Evolutionary conservation across 2,888 invertebrate genomes (phyloP).

Genomic region (Osmoderma eremita): DNA sequence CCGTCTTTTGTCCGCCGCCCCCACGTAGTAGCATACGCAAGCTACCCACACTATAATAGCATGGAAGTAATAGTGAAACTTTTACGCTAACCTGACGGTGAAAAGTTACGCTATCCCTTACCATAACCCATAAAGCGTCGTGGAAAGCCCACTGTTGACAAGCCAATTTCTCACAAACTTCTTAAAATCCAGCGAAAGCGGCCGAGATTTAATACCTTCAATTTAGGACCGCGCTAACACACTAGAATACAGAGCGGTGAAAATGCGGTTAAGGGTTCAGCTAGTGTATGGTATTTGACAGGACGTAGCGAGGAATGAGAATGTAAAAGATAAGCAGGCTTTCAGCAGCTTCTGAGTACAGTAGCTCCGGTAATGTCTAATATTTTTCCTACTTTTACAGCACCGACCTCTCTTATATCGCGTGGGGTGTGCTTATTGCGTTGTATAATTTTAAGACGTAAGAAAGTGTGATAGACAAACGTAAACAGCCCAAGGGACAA

Average conservation of each 20-base stretch:
- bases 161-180: slow-evolving; percentile 54
- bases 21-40: background rate
- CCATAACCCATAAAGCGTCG: slow-evolving; percentile 44
- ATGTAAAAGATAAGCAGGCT: slow-evolving; percentile 50
- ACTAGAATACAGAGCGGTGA: slow-evolving; percentile 43
- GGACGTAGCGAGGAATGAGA: slow-evolving; percentile 41
- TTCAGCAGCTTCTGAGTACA: slow-evolving; percentile 42
- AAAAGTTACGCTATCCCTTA: slow-evolving; percentile 21
- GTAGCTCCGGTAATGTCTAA: slow-evolving; percentile 48
- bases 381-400: slow-evolving; percentile 45
- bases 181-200: slow-evolving; percentile 52
- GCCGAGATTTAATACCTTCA: slow-evolving; percentile 55
- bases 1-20: too few species aligned
- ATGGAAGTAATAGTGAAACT: slow-evolving; percentile 17
- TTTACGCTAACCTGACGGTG: slow-evolving; percentile 8
- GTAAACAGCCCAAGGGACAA: slow-evolving; percentile 3
- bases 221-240: slow-evolving; percentile 51
- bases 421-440: background rate
- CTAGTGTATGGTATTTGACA: slow-evolving; percentile 32
- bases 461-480: slow-evolving; percentile 17
- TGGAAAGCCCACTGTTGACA: slow-evolving; percentile 48
- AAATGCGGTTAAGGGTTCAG: slow-evolving; percentile 23
- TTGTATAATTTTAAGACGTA: slow-evolving; percentile 10
- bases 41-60: slow-evolving; percentile 4
- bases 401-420: slow-evolving; percentile 11